These are phyloP conservation scores for Drosophila aldrichi DNA, from an alignment of 2,888 invertebrate species.

Conservation along the genomic window DNA sequence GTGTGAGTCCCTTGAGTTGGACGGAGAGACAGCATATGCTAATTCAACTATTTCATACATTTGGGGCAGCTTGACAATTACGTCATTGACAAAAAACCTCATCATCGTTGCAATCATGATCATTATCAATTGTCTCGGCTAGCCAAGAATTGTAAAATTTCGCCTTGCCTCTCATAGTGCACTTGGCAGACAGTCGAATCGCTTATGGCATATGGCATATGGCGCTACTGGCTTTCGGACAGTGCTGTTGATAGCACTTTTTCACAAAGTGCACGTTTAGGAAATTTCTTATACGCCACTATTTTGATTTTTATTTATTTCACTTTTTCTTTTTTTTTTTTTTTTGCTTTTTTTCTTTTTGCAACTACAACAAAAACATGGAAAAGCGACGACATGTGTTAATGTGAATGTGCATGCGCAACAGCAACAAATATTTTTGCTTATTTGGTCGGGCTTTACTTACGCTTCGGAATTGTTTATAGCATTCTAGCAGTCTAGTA, in stretches of 20 bases:
- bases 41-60: slow-evolving; percentile 10
- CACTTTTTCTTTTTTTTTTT: slow-evolving; percentile 4
- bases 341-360: not conserved
- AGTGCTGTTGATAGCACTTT: slow-evolving; percentile 62
- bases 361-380: slow-evolving; percentile 24
- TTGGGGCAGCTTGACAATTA: slow-evolving; percentile 39
- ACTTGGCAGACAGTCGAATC: slow-evolving; percentile 57
- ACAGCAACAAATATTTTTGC: slow-evolving; percentile 9
- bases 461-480: slow-evolving; percentile 25
- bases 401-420: slow-evolving; percentile 29
- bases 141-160: slow-evolving; percentile 23
- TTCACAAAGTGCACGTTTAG: slow-evolving; percentile 69
- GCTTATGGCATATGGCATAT: slow-evolving; percentile 32
- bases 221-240: slow-evolving; percentile 54
- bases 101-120: slow-evolving; percentile 3
- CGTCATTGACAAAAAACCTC: slow-evolving; percentile 42
- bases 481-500: not conserved
- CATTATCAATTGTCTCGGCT: slow-evolving; percentile 14
- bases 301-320: slow-evolving; percentile 20
- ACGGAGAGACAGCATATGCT: not conserved
- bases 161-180: slow-evolving; percentile 43
- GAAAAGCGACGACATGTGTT: slow-evolving; percentile 17
- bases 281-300: slow-evolving; percentile 28
- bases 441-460: slow-evolving; percentile 25
- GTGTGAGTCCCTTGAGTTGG: slow-evolving; percentile 10